phyloP scores from a whole-genome alignment of 1,140 invertebrate genomes.

The Uloborus diversus region DNA sequence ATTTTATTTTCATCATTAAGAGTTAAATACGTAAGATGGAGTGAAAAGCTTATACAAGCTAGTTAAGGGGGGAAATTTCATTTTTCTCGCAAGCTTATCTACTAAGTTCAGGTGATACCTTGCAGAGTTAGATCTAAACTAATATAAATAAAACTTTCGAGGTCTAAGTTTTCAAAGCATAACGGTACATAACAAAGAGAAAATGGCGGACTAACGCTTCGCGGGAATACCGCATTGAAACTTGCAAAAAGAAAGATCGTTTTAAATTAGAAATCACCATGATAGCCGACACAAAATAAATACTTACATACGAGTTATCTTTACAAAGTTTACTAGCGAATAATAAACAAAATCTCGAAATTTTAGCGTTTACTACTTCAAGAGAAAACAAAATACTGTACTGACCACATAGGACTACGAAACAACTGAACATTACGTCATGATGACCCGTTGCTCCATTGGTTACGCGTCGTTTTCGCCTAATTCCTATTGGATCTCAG shows the following conservation, averaged over 20 bases:
- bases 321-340: slow-evolving; percentile 4
- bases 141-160: too few species aligned
- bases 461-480: slow-evolving; percentile 30
- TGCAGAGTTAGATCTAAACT: too few species aligned
- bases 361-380: slow-evolving; percentile 21
- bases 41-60: too few species aligned
- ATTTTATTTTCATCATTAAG: too few species aligned
- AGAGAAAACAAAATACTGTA: slow-evolving; percentile 50
- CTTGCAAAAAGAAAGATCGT: background rate
- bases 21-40: too few species aligned
- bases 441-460: slow-evolving; percentile 39
- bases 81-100: too few species aligned
- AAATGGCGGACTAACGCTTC: slow-evolving; percentile 46
- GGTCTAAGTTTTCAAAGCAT: too few species aligned
- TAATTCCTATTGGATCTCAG: slow-evolving; percentile 25
- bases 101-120: too few species aligned
- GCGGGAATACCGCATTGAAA: background rate
- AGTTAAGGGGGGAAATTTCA: too few species aligned
- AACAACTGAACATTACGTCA: slow-evolving; percentile 71
- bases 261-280: background rate
- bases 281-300: background rate
- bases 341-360: slow-evolving; percentile 44
- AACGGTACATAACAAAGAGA: slow-evolving; percentile 35
- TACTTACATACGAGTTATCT: background rate
- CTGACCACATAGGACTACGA: slow-evolving; percentile 61